Conservation (phyloP, 1,140 invertebrate genomes). For the Bombus turneri region DNA sequence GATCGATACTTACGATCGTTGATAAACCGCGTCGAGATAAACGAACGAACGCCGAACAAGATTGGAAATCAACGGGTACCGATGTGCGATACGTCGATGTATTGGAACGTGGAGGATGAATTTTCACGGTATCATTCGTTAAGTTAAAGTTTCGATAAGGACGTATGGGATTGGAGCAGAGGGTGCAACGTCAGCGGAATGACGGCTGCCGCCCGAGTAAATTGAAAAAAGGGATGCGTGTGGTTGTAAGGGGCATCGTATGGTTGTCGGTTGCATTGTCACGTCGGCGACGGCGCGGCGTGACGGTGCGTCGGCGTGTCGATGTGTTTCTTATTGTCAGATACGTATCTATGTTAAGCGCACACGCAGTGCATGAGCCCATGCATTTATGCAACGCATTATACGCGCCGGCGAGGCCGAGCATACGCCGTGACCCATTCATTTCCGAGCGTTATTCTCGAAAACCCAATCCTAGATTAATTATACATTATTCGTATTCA, state of each 20-base stretch:
- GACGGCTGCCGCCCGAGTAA: background rate
- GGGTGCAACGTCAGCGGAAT: conserved; percentile 3
- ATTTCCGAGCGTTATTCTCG: conserved; percentile 34
- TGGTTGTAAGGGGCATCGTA: conserved; percentile 37
- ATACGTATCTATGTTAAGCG: conserved; percentile 77
- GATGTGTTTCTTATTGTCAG: conserved; percentile 77
- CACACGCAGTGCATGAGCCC: conserved; percentile 61
- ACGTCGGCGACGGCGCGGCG: conserved; percentile 40
- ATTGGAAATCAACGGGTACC: background rate
- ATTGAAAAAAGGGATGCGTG: conserved; percentile 29
- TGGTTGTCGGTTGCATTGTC: conserved; percentile 58
- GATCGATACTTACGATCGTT: background rate
- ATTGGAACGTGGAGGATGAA: background rate
- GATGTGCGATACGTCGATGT: background rate
- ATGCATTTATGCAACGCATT: conserved; percentile 80
- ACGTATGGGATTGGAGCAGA: background rate
- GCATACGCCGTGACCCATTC: conserved; percentile 54
- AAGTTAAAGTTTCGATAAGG: background rate
- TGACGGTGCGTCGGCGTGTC: conserved; percentile 68
- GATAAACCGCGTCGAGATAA: background rate
- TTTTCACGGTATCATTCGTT: background rate
- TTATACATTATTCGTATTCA: conserved; percentile 52
- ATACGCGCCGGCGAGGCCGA: conserved; percentile 53
- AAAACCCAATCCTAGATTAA: conserved; percentile 36
- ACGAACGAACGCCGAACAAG: background rate